These are phyloP conservation scores for Macrotus californicus DNA, from an alignment of 2,113 vertebrate species.

Conservation along the genomic window DNA sequence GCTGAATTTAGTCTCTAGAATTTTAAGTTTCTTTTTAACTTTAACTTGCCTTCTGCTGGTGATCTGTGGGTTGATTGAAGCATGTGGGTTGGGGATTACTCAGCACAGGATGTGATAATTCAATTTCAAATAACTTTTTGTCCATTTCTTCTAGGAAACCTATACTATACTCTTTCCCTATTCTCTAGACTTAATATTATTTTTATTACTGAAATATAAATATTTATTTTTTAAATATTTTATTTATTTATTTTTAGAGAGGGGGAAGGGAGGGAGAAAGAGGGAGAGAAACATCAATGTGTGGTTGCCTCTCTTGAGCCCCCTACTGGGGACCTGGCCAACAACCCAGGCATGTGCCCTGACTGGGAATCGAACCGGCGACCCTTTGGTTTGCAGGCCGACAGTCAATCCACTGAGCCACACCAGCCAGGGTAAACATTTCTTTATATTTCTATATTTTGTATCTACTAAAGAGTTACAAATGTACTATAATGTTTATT, in stretches of 20 bases:
- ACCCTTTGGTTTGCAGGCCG: too few relatives aligned
- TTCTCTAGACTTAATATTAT: background rate
- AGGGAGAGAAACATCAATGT: too few relatives aligned
- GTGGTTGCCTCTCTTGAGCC: too few relatives aligned
- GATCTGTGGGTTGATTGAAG: background rate
- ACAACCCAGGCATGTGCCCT: too few relatives aligned
- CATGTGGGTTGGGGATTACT: background rate
- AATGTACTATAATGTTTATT: background rate
- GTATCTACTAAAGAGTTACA: background rate
- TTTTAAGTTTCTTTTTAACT: background rate
- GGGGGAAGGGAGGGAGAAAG: too few relatives aligned
- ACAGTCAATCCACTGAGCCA: too few relatives aligned
- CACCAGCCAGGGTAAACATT: background rate
- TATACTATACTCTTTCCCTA: background rate
- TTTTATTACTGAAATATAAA: background rate
- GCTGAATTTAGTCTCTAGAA: background rate
- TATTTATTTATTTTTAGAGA: too few relatives aligned
- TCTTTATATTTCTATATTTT: background rate
- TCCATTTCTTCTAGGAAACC: background rate
- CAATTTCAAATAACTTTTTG: slow-evolving; percentile 22
- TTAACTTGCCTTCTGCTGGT: slow-evolving; percentile 25
- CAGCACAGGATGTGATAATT: background rate
- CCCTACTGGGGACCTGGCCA: too few relatives aligned
- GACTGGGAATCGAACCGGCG: too few relatives aligned
- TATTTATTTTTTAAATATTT: background rate